Evolutionary conservation across 2,888 invertebrate genomes (phyloP), one percentile per base, ranked within the genome.

Genomic region (Drosophila mulleri): DNA sequence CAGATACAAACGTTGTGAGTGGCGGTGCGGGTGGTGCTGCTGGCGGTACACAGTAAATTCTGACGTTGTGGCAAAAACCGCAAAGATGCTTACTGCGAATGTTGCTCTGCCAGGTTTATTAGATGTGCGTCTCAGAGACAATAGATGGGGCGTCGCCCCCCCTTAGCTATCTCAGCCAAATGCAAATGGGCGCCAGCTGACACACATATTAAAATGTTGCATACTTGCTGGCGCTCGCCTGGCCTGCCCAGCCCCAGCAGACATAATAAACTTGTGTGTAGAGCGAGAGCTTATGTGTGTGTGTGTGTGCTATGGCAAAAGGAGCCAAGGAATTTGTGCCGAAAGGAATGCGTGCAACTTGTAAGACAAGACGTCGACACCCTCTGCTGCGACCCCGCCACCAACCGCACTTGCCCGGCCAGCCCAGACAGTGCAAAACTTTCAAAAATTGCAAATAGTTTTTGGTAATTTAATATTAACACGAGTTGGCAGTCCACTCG

Each of bases 191-290:
- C 63, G 75, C 79, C 76, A 75, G 77, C 79, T 82, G 89, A 79
- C 88, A 84, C 75, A 89, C 85, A 88, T 84, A 87, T 88, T 89
- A 88, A 89, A 88, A 87, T 88, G 86, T 89, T 85, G 89, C 88
- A 84, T 74, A 81, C 80, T 88, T 75, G 69, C 60, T 39, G 68
- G 67, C 48, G 68, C 42, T 79, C 16, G 57, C 65, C 45, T 66
- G 72, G 67, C 65, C 42, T 66, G 72, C 65, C 78, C 67, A 72
- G 54, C 47, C 2, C 26, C 47, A 9, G 8, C 63, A 80, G 81
- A 79, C 88, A 76, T 84, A 80, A 83, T 88, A 80, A 85, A 88
- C 88, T 83, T 82, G 72, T 80, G 59, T 53, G 64, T 60, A 32
- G 32, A 32, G n/a, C n/a, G 32, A 29, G 37, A 23, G 20, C 20